Percentiles rank a stretch among this genome's conserved stretches.
phyloP scores from a whole-genome alignment of 92 coral and sea anemone species.

The Porites evermanni region DNA sequence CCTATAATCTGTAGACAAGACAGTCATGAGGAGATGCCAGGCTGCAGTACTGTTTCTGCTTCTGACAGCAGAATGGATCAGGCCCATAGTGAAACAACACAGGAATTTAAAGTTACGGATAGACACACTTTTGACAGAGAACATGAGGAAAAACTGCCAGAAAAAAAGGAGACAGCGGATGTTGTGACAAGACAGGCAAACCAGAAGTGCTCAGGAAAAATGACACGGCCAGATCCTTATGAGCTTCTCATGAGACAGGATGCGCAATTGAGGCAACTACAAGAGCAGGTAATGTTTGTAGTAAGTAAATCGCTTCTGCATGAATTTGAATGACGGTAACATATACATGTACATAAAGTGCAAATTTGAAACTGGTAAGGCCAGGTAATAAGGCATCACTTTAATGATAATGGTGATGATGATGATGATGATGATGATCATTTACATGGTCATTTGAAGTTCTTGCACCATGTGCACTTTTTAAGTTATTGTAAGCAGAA shows the following conservation, averaged over 20 bases:
- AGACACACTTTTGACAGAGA: background rate
- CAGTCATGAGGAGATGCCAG: background rate
- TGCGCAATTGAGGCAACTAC: slow-evolving; percentile 72
- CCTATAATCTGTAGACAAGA: background rate
- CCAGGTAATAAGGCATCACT: too few relatives aligned
- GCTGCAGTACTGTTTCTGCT: background rate
- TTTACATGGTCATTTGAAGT: too few relatives aligned
- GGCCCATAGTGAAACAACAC: background rate
- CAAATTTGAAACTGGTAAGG: background rate
- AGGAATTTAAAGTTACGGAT: background rate
- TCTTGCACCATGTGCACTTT: too few relatives aligned
- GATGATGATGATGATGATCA: too few relatives aligned
- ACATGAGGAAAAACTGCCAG: background rate
- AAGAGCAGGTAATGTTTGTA: slow-evolving; percentile 65
- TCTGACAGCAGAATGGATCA: background rate
- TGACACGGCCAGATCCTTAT: slow-evolving; percentile 61
- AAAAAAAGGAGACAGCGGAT: background rate
- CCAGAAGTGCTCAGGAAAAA: background rate
- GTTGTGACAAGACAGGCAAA: background rate
- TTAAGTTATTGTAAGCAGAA: too few relatives aligned
- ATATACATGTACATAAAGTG: background rate
- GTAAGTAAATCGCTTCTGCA: too few relatives aligned
- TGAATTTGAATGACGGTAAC: too few relatives aligned
- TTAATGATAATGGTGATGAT: too few relatives aligned
- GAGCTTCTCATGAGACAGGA: slow-evolving; percentile 72